These are phyloP conservation scores for Drosophila triauraria DNA, from an alignment of 1,140 invertebrate species.

Conservation along the genomic window DNA sequence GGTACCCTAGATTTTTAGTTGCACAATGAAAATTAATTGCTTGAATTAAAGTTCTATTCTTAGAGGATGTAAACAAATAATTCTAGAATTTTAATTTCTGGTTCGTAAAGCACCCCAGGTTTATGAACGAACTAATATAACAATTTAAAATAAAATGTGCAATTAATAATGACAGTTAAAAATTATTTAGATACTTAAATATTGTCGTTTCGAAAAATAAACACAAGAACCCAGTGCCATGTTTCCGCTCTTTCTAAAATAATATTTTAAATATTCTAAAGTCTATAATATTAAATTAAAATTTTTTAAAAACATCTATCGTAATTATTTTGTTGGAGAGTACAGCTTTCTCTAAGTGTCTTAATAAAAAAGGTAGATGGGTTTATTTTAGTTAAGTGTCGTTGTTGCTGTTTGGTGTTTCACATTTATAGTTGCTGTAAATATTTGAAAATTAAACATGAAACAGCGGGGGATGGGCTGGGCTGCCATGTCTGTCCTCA, in stretches of 20 bases:
- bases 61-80: no score
- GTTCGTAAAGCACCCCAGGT: not conserved
- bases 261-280: no score
- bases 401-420: conserved; percentile 64
- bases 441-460: conserved; percentile 78
- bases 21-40: not conserved
- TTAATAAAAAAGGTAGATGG: not conserved
- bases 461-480: not conserved
- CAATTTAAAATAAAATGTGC: no score
- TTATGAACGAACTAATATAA: no score
- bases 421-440: conserved; percentile 72
- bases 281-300: no score
- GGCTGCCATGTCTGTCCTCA: conserved; percentile 29
- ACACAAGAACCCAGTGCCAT: no score
- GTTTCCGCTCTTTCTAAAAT: no score
- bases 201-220: no score
- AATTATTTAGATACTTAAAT: no score
- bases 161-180: no score
- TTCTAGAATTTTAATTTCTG: not conserved
- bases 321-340: not conserved
- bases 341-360: not conserved
- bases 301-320: no score
- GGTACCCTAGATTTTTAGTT: not conserved
- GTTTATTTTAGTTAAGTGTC: conserved; percentile 44
- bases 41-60: not conserved